Percentiles rank a stretch among this genome's conserved stretches.
Conservation (phyloP, 1,140 invertebrate genomes). For the Drosophila cardini region DNA sequence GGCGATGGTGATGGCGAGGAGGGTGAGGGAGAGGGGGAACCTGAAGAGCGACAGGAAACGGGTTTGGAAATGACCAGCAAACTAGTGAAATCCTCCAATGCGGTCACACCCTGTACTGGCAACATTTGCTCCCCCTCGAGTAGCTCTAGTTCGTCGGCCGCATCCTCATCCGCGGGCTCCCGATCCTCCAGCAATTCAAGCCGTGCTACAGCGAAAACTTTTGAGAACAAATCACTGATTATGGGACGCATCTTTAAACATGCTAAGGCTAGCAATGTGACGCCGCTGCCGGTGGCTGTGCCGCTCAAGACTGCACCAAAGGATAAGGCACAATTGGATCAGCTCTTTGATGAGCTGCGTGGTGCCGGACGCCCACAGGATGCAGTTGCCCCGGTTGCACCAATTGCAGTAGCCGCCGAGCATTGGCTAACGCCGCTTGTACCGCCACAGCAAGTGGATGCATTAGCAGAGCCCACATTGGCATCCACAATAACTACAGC, state of each 20-base stretch:
- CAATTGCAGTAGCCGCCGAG: constrained; percentile 5
- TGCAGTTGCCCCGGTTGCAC: not conserved
- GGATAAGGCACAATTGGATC: constrained; percentile 77
- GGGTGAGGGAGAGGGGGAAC: constrained; percentile 14
- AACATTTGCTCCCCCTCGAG: constrained; percentile 8
- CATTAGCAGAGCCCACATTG: constrained; percentile 34
- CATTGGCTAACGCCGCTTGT: constrained; percentile 9
- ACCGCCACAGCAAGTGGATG: constrained; percentile 38
- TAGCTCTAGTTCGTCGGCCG: constrained; percentile 47
- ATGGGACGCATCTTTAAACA: constrained; percentile 86
- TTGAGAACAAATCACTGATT: constrained; percentile 86
- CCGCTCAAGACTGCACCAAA: constrained; percentile 59
- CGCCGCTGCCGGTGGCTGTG: not conserved
- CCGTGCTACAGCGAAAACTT: constrained; percentile 77
- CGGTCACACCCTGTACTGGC: not conserved
- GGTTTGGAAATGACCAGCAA: not conserved
- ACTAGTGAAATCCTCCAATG: not conserved
- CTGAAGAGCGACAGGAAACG: constrained; percentile 2
- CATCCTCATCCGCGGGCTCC: constrained; percentile 38
- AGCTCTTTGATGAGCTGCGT: constrained; percentile 77
- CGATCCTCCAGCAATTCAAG: constrained; percentile 72
- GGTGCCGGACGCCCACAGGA: constrained; percentile 41
- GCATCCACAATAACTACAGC: not conserved
- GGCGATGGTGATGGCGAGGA: constrained; percentile 12
- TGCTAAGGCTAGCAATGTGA: constrained; percentile 79